Percentiles rank a stretch among this genome's conserved stretches.
Evolutionary conservation across 2,888 invertebrate genomes (phyloP).

Genomic region (Quadriops clusia): DNA sequence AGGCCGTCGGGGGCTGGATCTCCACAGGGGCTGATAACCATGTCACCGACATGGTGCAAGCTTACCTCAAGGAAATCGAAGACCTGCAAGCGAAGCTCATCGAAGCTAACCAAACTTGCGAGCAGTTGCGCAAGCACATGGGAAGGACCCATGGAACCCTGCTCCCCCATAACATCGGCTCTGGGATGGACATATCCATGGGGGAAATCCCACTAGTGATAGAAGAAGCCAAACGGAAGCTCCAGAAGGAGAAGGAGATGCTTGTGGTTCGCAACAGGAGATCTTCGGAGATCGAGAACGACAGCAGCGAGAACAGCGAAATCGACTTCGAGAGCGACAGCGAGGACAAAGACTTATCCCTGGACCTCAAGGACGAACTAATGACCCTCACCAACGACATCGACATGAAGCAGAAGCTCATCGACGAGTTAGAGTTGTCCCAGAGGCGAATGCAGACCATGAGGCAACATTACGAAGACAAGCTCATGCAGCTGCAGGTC

Average conservation of each 20-base stretch:
- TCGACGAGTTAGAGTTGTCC: conserved; percentile 84
- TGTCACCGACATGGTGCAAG: conserved; percentile 60
- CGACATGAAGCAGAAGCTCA: conserved; percentile 85
- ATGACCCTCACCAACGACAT: conserved; percentile 87
- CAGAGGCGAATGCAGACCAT: conserved; percentile 76
- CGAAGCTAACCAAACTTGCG: conserved; percentile 74
- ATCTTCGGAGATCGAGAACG: conserved; percentile 43
- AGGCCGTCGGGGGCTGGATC: conserved; percentile 55
- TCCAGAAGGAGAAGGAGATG: conserved; percentile 53
- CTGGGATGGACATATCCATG: conserved; percentile 17
- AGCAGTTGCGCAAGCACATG: conserved; percentile 51
- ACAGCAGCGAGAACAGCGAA: conserved; percentile 45
- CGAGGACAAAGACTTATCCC: conserved; percentile 42
- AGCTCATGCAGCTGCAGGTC: conserved; percentile 69
- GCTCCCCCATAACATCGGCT: conserved; percentile 16
- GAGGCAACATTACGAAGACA: conserved; percentile 85
- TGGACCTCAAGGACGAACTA: conserved; percentile 65
- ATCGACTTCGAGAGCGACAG: conserved; percentile 47
- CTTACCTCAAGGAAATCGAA: conserved; percentile 85
- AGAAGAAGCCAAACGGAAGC: conserved; percentile 67
- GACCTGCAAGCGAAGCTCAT: conserved; percentile 77
- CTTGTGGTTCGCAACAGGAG: conserved; percentile 26
- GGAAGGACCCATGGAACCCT: conserved; percentile 23
- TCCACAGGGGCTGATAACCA: conserved; percentile 39
- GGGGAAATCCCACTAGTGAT: conserved; percentile 46